phyloP scores from a whole-genome alignment of 2,888 invertebrate species.

The Melanophora roralis region DNA sequence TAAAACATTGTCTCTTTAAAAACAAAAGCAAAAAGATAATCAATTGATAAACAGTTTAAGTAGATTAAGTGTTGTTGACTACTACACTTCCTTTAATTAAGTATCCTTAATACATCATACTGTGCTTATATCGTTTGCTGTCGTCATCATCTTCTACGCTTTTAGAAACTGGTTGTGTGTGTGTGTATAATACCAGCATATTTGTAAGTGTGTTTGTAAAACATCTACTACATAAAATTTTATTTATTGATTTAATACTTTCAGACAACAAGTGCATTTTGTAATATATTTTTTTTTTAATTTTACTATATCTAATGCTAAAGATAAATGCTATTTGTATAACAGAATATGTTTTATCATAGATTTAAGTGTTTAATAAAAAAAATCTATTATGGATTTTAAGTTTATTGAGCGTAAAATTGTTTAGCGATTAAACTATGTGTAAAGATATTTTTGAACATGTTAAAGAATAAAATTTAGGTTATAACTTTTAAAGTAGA shows the following conservation, averaged over 20 bases:
- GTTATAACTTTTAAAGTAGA: not conserved
- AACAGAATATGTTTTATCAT: slow-evolving; percentile 10
- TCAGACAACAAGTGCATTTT: slow-evolving; percentile 33
- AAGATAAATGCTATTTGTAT: slow-evolving; percentile 16
- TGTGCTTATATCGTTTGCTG: slow-evolving; percentile 43
- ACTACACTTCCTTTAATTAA: slow-evolving; percentile 57
- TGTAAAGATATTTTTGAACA: not conserved
- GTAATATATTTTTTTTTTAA: slow-evolving; percentile 11
- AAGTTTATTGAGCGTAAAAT: slow-evolving; percentile 61
- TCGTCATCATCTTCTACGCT: slow-evolving; percentile 27
- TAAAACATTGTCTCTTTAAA: slow-evolving; percentile 35
- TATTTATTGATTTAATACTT: slow-evolving; percentile 56
- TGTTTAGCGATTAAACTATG: slow-evolving; percentile 43
- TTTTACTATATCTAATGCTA: slow-evolving; percentile 10
- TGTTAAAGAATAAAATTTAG: not conserved
- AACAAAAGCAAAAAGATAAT: too few species aligned
- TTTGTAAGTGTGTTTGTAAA: slow-evolving; percentile 10
- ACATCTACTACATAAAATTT: slow-evolving; percentile 22
- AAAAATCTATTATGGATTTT: slow-evolving; percentile 28
- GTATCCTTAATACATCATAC: slow-evolving; percentile 40
- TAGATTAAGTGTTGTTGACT: slow-evolving; percentile 61
- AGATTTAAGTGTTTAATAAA: slow-evolving; percentile 44
- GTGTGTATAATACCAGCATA: not conserved
- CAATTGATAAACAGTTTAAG: slow-evolving; percentile 60
- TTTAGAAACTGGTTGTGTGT: not conserved